phyloP scores from a whole-genome alignment of 2,888 invertebrate genomes.

The Oxystoma pomonae region DNA sequence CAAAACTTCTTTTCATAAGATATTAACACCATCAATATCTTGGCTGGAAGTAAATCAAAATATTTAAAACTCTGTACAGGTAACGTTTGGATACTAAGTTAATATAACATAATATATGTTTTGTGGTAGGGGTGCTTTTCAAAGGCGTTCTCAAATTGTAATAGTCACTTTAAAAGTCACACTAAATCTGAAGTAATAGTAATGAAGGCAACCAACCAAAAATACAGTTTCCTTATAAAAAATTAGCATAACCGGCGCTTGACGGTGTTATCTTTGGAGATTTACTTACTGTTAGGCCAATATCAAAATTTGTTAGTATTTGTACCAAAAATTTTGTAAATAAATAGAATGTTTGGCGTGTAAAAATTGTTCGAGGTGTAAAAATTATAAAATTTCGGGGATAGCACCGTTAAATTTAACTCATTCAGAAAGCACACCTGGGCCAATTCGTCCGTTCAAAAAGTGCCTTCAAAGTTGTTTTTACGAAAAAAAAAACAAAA shows the following conservation, averaged over 20 bases:
- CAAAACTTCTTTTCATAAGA: neutral
- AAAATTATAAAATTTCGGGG: neutral
- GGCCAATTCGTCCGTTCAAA: constrained; percentile 93
- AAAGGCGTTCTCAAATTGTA: constrained; percentile 67
- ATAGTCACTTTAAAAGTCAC: constrained; percentile 62
- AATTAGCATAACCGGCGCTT: constrained; percentile 24
- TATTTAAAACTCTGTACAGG: neutral
- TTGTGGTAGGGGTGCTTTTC: constrained; percentile 36
- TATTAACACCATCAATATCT: neutral
- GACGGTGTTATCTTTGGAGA: constrained; percentile 7
- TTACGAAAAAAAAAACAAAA: constrained; percentile 75
- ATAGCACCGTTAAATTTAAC: constrained; percentile 42
- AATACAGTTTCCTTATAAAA: constrained; percentile 44
- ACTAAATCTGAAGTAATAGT: constrained; percentile 79
- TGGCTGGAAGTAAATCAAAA: neutral
- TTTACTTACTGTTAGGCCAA: neutral
- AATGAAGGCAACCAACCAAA: constrained; percentile 66
- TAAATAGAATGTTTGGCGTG: neutral
- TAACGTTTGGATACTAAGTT: neutral
- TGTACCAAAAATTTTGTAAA: neutral
- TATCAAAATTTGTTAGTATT: neutral
- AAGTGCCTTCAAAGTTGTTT: constrained; percentile 94
- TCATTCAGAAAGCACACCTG: constrained; percentile 69
- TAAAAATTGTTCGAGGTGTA: neutral
- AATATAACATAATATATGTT: constrained; percentile 11